These are phyloP conservation scores for Engystomops pustulosus DNA, from an alignment of 2,113 vertebrate genomes.

Conservation along the genomic window DNA sequence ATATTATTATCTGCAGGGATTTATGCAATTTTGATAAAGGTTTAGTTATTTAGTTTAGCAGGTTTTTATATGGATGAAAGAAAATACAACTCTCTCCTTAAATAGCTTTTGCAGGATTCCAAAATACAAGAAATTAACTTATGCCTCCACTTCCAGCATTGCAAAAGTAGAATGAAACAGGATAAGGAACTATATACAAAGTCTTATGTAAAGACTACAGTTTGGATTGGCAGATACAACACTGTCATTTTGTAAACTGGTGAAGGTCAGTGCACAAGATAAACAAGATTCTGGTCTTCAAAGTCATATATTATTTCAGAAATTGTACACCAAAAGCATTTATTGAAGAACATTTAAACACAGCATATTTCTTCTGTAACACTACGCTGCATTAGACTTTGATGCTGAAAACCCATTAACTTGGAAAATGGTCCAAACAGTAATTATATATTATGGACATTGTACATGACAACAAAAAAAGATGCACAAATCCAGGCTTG, in stretches of 20 bases:
- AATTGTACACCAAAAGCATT: constrained; percentile 1
- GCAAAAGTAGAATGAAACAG: too few species aligned
- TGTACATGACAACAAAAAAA: neutral
- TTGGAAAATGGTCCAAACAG: neutral
- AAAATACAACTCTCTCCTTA: too few species aligned
- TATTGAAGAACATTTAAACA: constrained; percentile 13
- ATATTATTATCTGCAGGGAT: too few species aligned
- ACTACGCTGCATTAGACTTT: constrained; percentile 33
- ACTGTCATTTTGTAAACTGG: constrained; percentile 29
- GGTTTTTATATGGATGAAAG: too few species aligned
- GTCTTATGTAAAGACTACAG: neutral
- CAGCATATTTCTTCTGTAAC: constrained; percentile 1
- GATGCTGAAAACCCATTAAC: neutral
- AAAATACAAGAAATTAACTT: too few species aligned
- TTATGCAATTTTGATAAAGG: too few species aligned
- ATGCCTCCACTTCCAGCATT: too few species aligned
- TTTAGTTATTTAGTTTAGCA: too few species aligned
- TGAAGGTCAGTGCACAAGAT: constrained; percentile 5
- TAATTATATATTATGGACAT: constrained; percentile 2
- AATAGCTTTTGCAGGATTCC: too few species aligned
- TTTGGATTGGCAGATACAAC: constrained; percentile 16
- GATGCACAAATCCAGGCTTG: neutral
- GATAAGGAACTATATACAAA: too few species aligned
- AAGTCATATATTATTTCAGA: constrained; percentile 8
- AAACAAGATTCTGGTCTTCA: neutral